phyloP scores from a whole-genome alignment of 2,888 invertebrate genomes.

The Cheilosia variabilis region DNA sequence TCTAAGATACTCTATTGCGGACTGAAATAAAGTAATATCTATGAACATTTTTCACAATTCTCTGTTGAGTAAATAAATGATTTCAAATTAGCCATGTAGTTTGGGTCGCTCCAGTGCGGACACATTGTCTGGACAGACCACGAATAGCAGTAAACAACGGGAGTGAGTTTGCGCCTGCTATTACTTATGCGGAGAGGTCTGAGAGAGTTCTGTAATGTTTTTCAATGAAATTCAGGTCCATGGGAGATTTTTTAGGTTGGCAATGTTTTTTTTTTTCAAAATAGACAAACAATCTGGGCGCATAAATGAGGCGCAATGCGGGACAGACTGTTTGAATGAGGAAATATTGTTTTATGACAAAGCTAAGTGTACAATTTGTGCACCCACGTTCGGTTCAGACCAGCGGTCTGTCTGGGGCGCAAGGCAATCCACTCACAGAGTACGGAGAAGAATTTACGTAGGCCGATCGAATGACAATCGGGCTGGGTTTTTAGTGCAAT shows the following conservation, averaged over 20 bases:
- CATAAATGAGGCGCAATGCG: not conserved
- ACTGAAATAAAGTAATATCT: constrained; percentile 11
- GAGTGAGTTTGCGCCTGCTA: not conserved
- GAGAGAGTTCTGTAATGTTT: constrained; percentile 10
- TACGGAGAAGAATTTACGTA: constrained; percentile 34
- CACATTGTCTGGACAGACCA: constrained; percentile 51
- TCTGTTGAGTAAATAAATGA: constrained; percentile 54
- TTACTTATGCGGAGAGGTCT: constrained; percentile 25
- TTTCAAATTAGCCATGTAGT: constrained; percentile 57
- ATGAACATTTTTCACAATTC: constrained; percentile 38
- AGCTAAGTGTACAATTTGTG: constrained; percentile 56
- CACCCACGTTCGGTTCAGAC: constrained; percentile 52
- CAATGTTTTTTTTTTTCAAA: not conserved
- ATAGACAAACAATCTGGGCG: constrained; percentile 20
- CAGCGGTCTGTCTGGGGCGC: constrained; percentile 1
- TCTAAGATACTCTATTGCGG: not conserved
- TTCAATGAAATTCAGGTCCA: constrained; percentile 24
- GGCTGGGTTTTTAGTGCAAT: constrained; percentile 38
- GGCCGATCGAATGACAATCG: constrained; percentile 43
- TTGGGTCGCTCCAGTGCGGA: constrained; percentile 60
- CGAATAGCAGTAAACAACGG: not conserved
- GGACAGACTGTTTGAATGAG: constrained; percentile 21
- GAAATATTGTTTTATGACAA: constrained; percentile 62
- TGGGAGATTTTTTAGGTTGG: constrained; percentile 12
- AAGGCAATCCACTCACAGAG: not conserved